Evolutionary conservation across 1,140 invertebrate genomes (phyloP).

Genomic region (Coptotermes formosanus): DNA sequence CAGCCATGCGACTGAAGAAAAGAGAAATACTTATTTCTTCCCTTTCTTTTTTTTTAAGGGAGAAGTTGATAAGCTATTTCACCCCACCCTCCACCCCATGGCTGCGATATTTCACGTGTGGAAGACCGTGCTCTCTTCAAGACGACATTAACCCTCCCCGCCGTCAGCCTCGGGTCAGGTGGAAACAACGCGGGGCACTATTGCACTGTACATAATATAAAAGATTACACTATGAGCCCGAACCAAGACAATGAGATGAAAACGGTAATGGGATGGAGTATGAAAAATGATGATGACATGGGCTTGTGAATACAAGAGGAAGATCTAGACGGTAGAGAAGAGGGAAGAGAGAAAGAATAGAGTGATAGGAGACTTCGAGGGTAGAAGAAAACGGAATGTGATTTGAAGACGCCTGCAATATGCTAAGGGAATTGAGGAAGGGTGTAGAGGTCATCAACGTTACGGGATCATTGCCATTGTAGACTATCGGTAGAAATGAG

Average conservation of each 20-base stretch:
- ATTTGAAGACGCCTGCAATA: slow-evolving; percentile 21
- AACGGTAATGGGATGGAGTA: slow-evolving; percentile 38
- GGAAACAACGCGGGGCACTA: slow-evolving; percentile 2
- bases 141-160: slow-evolving; percentile 17
- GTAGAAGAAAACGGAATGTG: not conserved
- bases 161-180: slow-evolving; percentile 23
- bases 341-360: not conserved
- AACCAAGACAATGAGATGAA: slow-evolving; percentile 43
- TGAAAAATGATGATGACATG: slow-evolving; percentile 36
- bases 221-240: slow-evolving; percentile 19
- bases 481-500: not conserved
- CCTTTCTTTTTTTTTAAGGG: not conserved
- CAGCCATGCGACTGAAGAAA: slow-evolving; percentile 7
- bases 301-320: slow-evolving; percentile 24
- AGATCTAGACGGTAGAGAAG: not conserved
- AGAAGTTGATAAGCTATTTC: slow-evolving; percentile 30
- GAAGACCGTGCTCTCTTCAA: not conserved
- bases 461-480: not conserved
- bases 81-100: not conserved
- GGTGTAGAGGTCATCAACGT: slow-evolving; percentile 14
- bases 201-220: slow-evolving; percentile 6
- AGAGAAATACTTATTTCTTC: not conserved
- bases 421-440: slow-evolving; percentile 21
- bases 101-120: slow-evolving; percentile 28
- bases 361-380: not conserved